These are phyloP conservation scores for Alosa alosa DNA, from an alignment of 2,113 vertebrate genomes.

Conservation along the genomic window DNA sequence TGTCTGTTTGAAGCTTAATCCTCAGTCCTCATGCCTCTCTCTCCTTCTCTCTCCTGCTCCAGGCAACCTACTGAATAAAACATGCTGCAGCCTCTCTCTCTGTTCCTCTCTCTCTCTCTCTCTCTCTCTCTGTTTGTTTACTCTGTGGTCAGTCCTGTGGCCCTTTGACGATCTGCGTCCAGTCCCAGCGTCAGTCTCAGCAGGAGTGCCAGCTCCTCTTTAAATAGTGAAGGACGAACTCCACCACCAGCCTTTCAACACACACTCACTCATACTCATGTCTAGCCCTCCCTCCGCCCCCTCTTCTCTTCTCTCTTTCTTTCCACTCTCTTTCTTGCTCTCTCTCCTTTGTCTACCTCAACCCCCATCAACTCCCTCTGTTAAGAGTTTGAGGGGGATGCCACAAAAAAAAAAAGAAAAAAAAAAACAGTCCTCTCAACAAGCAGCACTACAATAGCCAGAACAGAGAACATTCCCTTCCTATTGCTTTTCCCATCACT, in stretches of 20 bases:
- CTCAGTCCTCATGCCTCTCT: neutral
- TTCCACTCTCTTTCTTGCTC: neutral
- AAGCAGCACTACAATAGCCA: conserved; percentile 45
- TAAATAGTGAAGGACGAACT: conserved; percentile 49
- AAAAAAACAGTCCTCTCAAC: conserved; percentile 38
- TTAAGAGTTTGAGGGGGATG: conserved; percentile 34
- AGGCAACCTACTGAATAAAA: conserved; percentile 60
- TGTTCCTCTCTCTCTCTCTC: too few species aligned
- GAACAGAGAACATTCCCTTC: conserved; percentile 51
- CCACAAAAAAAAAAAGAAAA: conserved; percentile 32
- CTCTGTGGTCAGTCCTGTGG: neutral
- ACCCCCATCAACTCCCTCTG: conserved; percentile 25
- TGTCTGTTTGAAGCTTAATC: neutral
- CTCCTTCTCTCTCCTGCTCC: conserved; percentile 47
- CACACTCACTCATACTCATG: conserved; percentile 45
- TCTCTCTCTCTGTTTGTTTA: conserved; percentile 53
- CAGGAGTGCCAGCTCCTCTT: conserved; percentile 58
- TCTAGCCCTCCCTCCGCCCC: conserved; percentile 33
- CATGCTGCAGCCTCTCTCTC: conserved; percentile 43
- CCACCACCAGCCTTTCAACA: conserved; percentile 56
- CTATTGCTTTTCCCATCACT: conserved; percentile 32
- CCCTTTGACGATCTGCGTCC: too few species aligned
- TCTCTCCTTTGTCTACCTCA: conserved; percentile 30
- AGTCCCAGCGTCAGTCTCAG: neutral
- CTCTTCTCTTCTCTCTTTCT: conserved; percentile 5